Conservation (phyloP, 2,888 invertebrate genomes). For the Drosophila parthenogenetica region DNA sequence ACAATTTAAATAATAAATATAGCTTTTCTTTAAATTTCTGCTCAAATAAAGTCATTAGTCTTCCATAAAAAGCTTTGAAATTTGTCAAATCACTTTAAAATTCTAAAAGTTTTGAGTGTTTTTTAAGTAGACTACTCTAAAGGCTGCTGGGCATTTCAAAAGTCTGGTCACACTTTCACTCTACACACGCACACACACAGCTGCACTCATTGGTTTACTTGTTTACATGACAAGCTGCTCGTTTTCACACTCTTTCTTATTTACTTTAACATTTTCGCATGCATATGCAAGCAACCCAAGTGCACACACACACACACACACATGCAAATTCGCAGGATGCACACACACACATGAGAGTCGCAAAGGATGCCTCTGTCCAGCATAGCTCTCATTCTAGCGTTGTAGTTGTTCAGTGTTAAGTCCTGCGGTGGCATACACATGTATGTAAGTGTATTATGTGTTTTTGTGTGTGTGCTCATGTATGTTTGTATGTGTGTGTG, state of each 20-base stretch:
- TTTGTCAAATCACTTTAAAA: too few species aligned
- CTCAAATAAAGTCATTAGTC: too few species aligned
- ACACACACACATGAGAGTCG: conserved; percentile 12
- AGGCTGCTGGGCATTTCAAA: conserved; percentile 48
- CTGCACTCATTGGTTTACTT: conserved; percentile 80
- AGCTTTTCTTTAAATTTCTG: too few species aligned
- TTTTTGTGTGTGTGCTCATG: conserved; percentile 25
- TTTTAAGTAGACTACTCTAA: conserved; percentile 1
- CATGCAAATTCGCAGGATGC: conserved; percentile 3
- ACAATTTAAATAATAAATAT: too few species aligned
- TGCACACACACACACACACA: conserved; percentile 44
- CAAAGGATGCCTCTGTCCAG: conserved; percentile 39
- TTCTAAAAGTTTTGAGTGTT: too few species aligned
- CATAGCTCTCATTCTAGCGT: conserved; percentile 46
- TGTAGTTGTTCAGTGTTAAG: conserved; percentile 60
- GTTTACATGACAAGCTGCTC: conserved; percentile 81
- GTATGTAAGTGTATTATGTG: conserved; percentile 20
- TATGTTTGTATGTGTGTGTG: conserved; percentile 48
- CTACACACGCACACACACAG: conserved; percentile 35
- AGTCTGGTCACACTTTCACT: conserved; percentile 38
- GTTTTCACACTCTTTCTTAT: conserved; percentile 81
- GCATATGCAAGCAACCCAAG: conserved; percentile 76
- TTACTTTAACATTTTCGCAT: conserved; percentile 80
- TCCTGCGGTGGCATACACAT: conserved; percentile 68
- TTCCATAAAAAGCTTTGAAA: too few species aligned